Base-by-base conservation (phyloP, 2,113 vertebrate species). In the Pimephales promelas region DNA sequence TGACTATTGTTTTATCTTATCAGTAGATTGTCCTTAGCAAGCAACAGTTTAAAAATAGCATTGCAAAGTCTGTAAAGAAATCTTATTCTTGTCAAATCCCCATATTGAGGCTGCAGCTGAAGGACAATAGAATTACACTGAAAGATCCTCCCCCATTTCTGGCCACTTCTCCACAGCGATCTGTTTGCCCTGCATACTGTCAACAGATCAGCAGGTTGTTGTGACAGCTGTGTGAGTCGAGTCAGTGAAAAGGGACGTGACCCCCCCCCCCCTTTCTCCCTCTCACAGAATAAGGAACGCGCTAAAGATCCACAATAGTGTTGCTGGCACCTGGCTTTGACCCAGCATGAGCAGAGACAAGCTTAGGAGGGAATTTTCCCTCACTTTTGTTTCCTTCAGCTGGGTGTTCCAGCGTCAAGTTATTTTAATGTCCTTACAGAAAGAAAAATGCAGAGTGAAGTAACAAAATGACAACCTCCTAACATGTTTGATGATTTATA, bases 201-300 rank as follows among this genome's bases (percentile, higher is more conserved):
- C 89, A 75, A 86, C 90, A 91, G 85, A 87, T 79, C 85, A 89
- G 80, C 83, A 52, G 85, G 84, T 77, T 87, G 83, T 86, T 81
- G 86, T 77, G 86, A 90, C 89, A 92, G 89, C 85, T 89, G 89
- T 88, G 88, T 34, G 68, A 86, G 66, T 64, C 31, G 28, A 26
- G n/a, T 56, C n/a, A 18, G 57, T 85, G 79, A 74, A 72, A 72
- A 68, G 64, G 34, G 34, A 68, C 34, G 1, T 14, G 40, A 82
- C 76, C 22, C 20, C 36, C 24, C n/a, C 76, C 22, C 20, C 36
- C 24, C n/a, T 62, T 71, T 72, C 68, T 45, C 40, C 40, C 40
- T 10, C 40, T 26, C 68, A 47, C 22, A 72, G n/a, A 16, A 45
- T 8, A 72, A 24, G n/a, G 40, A 71, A 10, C 2, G 11, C 0